Percentiles rank a stretch among this genome's conserved stretches.
Evolutionary conservation across 2,797 vertebrate genomes (phyloP).

Genomic region (Sebastes paucispinis): DNA sequence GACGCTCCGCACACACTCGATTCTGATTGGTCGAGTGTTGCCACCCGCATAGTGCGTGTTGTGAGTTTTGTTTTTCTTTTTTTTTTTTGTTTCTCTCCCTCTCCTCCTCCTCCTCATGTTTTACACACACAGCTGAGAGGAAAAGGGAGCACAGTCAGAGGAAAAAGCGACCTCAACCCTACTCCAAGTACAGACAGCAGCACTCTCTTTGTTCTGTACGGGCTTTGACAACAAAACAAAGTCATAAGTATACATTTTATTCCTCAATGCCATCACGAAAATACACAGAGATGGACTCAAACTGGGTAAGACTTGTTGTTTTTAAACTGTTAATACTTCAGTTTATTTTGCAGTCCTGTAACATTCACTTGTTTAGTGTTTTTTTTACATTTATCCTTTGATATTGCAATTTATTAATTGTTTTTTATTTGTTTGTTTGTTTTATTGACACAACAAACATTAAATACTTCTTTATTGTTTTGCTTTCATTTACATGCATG

Average conservation of each 20-base stretch:
- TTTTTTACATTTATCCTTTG: not conserved
- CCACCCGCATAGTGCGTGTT: slow-evolving; percentile 80
- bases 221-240: slow-evolving; percentile 61
- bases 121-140: slow-evolving; percentile 86
- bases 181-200: slow-evolving; percentile 59
- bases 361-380: slow-evolving; percentile 18
- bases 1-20: slow-evolving; percentile 53
- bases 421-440: too few relatives aligned
- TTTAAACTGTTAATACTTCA: slow-evolving; percentile 11
- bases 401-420: not conserved
- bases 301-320: slow-evolving; percentile 73
- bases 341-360: not conserved
- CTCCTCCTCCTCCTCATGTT: slow-evolving; percentile 65
- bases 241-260: slow-evolving; percentile 30
- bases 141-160: slow-evolving; percentile 73
- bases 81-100: not conserved
- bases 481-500: too few relatives aligned
- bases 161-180: slow-evolving; percentile 69
- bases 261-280: slow-evolving; percentile 70
- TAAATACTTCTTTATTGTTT: too few relatives aligned
- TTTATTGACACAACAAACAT: too few relatives aligned
- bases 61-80: slow-evolving; percentile 87
- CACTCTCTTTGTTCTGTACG: slow-evolving; percentile 79
- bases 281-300: slow-evolving; percentile 73
- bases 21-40: slow-evolving; percentile 82